A percentile compares a stretch with the other conserved stretches of the same genome.
phyloP scores from a whole-genome alignment of 2,888 invertebrate genomes.

The Cyclophora albipunctata region DNA sequence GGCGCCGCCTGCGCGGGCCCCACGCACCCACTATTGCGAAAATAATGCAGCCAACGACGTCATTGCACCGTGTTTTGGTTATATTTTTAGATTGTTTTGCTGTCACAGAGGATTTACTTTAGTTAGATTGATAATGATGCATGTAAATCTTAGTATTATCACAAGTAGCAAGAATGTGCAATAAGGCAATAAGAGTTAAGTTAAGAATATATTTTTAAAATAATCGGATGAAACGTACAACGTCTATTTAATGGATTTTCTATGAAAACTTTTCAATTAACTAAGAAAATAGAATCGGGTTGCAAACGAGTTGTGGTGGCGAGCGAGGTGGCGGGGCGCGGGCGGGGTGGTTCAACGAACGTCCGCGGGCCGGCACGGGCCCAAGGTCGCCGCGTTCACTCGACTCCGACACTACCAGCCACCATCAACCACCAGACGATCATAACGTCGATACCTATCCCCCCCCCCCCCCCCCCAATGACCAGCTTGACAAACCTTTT shows the following conservation, averaged over 20 bases:
- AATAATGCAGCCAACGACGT: constrained; percentile 46
- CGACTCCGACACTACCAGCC: constrained; percentile 34
- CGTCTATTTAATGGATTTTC: no score
- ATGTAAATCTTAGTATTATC: background rate
- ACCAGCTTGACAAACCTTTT: no score
- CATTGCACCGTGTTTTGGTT: constrained; percentile 14
- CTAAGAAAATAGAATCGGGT: constrained; percentile 48
- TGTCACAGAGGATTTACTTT: background rate
- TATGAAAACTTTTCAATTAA: constrained; percentile 31
- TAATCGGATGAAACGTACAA: no score
- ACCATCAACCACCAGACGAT: constrained; percentile 28
- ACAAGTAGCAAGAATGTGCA: background rate
- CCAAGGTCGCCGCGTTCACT: constrained; percentile 69
- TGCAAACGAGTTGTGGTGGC: constrained; percentile 54
- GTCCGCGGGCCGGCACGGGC: constrained; percentile 67
- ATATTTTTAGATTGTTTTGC: constrained; percentile 9
- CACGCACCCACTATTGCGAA: constrained; percentile 51
- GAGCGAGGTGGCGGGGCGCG: constrained; percentile 27
- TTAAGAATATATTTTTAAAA: no score
- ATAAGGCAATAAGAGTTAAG: no score
- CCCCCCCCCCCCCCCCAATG: no score
- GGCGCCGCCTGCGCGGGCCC: constrained; percentile 44
- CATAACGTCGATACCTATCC: constrained; percentile 3
- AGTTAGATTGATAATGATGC: background rate
- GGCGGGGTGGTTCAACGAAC: constrained; percentile 65